Evolutionary conservation across 2,113 vertebrate genomes (phyloP), one percentile per base, ranked within the genome.

Genomic region (Dicaeum eximium): DNA sequence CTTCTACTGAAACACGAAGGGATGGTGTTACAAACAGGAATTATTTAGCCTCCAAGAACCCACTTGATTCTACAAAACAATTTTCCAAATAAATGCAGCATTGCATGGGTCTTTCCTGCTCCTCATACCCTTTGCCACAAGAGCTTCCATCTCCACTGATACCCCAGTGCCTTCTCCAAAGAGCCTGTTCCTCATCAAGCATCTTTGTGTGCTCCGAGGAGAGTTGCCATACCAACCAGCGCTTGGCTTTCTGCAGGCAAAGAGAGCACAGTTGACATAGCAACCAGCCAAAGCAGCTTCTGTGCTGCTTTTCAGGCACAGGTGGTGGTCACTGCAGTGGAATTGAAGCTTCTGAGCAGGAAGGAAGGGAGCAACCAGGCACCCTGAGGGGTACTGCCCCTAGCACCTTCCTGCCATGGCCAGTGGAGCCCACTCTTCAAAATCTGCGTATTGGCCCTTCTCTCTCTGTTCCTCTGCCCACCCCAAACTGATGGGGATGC

Each of bases 221-320:
- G 60, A 70, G 96, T 97, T 97, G 83, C 94, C 92, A 97, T 97
- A 96, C 80, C 96, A 97, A 97, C 96, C 60, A 91, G 57, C 0
- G 0, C 56, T 92, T 23, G 21, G 90, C 42, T 75, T 88, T 92
- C 78, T 57, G 54, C 82, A 91, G 50, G 74, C 71, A 90, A 86
- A 77, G 53, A 40, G 40, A 94, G 50, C 15, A 25, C 5, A 19
- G 96, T 95, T 96, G 96, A 90, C 88, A 97, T 97, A 91, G 96
- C 83, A 97, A 96, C 96, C 10, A 4, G 67, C 79, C 83, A 88
- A 95, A 81, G 77, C 92, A 75, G 85, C 53, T 89, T 74, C 90
- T 90, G 35, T 13, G 6, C 58, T 54, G 87, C 45, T 93, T 91
- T 42, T 64, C 0, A 0, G 66, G 72, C 78, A 77, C 69, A 67